Percentiles rank a stretch among this genome's conserved stretches.
phyloP scores from a whole-genome alignment of 2,797 vertebrate genomes.

The Ciconia nigra region DNA sequence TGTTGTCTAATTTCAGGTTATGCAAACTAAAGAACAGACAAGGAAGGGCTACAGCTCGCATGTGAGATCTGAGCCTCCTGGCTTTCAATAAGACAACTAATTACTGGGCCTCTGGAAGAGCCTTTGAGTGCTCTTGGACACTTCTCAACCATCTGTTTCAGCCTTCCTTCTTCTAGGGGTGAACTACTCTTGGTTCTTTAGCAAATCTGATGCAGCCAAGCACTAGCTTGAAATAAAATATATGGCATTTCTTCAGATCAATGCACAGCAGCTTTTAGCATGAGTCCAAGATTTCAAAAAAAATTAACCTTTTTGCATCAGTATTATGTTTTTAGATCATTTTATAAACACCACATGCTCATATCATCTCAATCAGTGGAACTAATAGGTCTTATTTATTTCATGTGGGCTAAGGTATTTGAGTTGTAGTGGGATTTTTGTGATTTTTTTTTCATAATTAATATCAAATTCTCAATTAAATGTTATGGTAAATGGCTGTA shows the following conservation, averaged over 20 bases:
- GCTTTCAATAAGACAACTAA: neutral
- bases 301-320: neutral
- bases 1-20: neutral
- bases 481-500: neutral
- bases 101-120: neutral
- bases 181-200: neutral
- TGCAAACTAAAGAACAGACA: neutral
- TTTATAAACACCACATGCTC: neutral
- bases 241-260: neutral
- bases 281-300: neutral
- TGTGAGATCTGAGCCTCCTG: neutral
- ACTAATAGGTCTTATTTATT: neutral
- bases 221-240: neutral
- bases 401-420: neutral
- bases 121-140: neutral
- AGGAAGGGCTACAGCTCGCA: neutral
- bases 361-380: neutral
- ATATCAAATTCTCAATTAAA: neutral
- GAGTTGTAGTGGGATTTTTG: neutral
- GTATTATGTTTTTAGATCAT: neutral
- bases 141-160: neutral
- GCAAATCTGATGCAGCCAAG: neutral
- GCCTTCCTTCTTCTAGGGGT: neutral
- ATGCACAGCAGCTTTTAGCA: neutral
- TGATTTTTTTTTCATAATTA: neutral